Base-by-base conservation (phyloP, 30 jellyfish, hydroid and myxozoan genomes). In the Nemopilema nomurai region DNA sequence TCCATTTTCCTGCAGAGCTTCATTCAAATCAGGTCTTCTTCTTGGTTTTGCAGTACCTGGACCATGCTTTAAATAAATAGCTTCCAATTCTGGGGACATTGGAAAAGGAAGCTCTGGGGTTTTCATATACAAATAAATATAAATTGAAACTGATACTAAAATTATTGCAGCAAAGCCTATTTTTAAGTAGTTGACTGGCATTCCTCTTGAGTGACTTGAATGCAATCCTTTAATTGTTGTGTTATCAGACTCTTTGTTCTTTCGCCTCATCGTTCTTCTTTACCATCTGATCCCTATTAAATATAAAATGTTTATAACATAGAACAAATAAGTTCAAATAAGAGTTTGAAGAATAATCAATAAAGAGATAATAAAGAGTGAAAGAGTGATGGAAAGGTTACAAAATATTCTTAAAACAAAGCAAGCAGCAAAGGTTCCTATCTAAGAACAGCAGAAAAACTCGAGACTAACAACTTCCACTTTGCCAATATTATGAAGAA, bases 11-110 rank as follows among this genome's bases (percentile, higher is more conserved):
- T 62, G 24, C 8, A 32, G 50, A n/a, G 26, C 74, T 0, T 74
- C 32, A 4, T 28, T 63, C 17, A 84, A 22, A 29, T 74, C 87
- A 17, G 74, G 77, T 23, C 92, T 62, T 28, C 92, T 62, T 66
- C 92, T 84, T 31, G 84, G 79, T 76, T 84, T 84, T 16, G 92
- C 80, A 18, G 29, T 81, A 41, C 92, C 92, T 1, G 83, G 77
- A 7, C 92, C 92, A 73, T 84, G 87, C 71, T 84, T 53, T 41
- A 62, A 67, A 67, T 84, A 84, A 26, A 84, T 75, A 7, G 84
- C 87, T 31, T 74, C 87, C 83, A 84, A 24, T 26, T 84, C 87
- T 0, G 87, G 87, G 16, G 92, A 74, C 82, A 84, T 52, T 28
- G 74, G 82, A 63, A 74, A 72, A 0, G 87, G 87, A 9, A 72